Evolutionary conservation across 2,113 vertebrate species (phyloP).

Genomic region (Istiophorus platypterus): DNA sequence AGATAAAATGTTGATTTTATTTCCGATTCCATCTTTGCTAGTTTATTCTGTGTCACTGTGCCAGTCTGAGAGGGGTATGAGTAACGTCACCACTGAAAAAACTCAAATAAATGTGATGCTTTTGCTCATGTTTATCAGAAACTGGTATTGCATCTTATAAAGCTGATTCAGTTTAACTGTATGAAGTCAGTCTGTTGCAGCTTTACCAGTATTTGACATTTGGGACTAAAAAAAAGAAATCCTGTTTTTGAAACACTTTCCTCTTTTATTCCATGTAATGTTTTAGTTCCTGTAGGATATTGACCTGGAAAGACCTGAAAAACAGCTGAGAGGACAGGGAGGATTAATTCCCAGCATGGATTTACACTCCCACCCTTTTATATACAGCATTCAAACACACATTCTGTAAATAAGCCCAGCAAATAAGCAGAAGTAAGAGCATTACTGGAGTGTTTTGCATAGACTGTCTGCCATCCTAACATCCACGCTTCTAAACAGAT

Average conservation of each 20-base stretch:
- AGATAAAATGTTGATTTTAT: neutral
- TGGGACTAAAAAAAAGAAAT: neutral
- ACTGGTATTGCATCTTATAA: neutral
- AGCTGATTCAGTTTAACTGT: neutral
- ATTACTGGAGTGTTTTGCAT: conserved; percentile 21
- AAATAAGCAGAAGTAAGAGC: conserved; percentile 16
- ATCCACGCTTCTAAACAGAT: conserved; percentile 14
- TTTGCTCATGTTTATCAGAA: neutral
- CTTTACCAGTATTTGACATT: neutral
- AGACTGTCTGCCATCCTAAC: neutral
- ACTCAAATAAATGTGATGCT: neutral
- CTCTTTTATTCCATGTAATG: conserved; percentile 23
- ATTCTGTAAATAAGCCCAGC: conserved; percentile 21
- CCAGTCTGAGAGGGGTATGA: too few species aligned
- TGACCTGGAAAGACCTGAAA: conserved; percentile 63
- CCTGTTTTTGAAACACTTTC: neutral
- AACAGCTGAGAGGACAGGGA: conserved; percentile 36
- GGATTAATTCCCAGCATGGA: conserved; percentile 38
- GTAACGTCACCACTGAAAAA: neutral
- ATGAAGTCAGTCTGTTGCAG: neutral
- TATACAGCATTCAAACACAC: conserved; percentile 6
- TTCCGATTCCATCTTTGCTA: neutral
- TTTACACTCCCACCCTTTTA: conserved; percentile 32
- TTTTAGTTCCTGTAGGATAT: conserved; percentile 33
- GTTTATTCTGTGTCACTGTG: too few species aligned